Evolutionary conservation across 2,113 vertebrate species (phyloP), one percentile per base, ranked within the genome.

Genomic region (Nanorana parkeri): DNA sequence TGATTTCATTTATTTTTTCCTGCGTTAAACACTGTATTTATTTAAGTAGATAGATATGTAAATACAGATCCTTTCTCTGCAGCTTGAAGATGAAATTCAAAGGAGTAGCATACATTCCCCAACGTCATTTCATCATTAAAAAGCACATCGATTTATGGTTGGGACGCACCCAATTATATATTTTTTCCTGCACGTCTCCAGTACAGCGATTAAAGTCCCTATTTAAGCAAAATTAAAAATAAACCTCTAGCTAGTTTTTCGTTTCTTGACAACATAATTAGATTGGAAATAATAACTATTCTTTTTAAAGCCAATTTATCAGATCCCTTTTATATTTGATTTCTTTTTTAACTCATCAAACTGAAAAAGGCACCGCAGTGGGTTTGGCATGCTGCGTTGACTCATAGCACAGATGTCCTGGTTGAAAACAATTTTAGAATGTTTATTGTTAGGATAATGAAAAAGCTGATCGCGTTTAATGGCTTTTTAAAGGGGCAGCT

Each of bases 271-370:
- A 83, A 83, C 71, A 83, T 83, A 83, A 83, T 83, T 83, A 83
- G 72, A 83, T 68, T 76, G 80, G 71, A 83, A 76, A 74, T 76
- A 83, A 83, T 83, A 83, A 83, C 63, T 76, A 83, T 83, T 83
- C 80, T 83, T 83, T 74, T 76, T 83, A 83, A 83, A 72, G 72
- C 28, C 80, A 47, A 83, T 76, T 83, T 75, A 83, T 83, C 80
- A 83, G 63, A 76, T 68, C 76, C 80, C 72, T 56, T 76, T 81
- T 81, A 71, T 75, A 73, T 81, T 67, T 76, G 80, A 76, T 83
- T 83, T 83, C 60, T 67, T 83, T 76, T 83, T 76, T 83, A 67
- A 60, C 80, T 83, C 72, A 29, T 76, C 80, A 83, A 75, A 83
- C 36, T 67, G 80, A 83, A 76, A n/a, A 83, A 58, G 63, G 54